Base-by-base conservation (phyloP, 2,888 invertebrate species). In the Chalcosyrphus nemorum region DNA sequence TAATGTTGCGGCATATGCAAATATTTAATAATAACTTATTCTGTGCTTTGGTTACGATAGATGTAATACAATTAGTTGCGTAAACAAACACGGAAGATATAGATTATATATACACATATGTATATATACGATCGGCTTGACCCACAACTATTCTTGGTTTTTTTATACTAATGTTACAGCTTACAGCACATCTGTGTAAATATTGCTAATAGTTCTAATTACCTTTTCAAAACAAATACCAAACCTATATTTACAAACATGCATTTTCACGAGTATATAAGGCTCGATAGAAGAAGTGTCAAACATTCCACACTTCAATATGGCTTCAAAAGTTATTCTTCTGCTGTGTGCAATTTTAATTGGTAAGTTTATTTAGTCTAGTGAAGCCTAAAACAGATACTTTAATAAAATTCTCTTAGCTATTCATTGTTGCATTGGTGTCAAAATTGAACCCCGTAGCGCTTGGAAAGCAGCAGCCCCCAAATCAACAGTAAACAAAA, bases 381-480 rank as follows among this genome's bases (percentile, higher is more conserved):
- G 24, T 24, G 24, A 4, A 4, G 2, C 24, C 24, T n/a, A n/a
- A n/a, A 32, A 11, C 2, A 32, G n/a, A n/a, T n/a, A n/a, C n/a
- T n/a, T n/a, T 11, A 9, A 32, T 32, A 7, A 2, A 2, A 1
- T 32, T 11, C 32, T 32, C 11, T 32, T 32, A 32, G 32, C 7
- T 32, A 11, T 32, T 32, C 11, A 32, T 9, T 32, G 32, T 11
- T 32, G 32, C 11, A 32, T 32, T 9, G 11, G 32, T 1, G 32
- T 32, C 11, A 32, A 9, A 0, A 32, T 90, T 54, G 87, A 91
- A 29, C 89, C 91, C 2, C 89, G 90, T 72, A 90, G 90, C 80
- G 88, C 90, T 21, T 95, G 95, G 95, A 92, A 91, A 0, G 95
- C 94, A 0, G 88, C 87, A 0, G 90, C 93, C 89, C 11, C 32